These are phyloP conservation scores for Streptopelia turtur DNA, from an alignment of 2,797 vertebrate genomes.

Conservation along the genomic window DNA sequence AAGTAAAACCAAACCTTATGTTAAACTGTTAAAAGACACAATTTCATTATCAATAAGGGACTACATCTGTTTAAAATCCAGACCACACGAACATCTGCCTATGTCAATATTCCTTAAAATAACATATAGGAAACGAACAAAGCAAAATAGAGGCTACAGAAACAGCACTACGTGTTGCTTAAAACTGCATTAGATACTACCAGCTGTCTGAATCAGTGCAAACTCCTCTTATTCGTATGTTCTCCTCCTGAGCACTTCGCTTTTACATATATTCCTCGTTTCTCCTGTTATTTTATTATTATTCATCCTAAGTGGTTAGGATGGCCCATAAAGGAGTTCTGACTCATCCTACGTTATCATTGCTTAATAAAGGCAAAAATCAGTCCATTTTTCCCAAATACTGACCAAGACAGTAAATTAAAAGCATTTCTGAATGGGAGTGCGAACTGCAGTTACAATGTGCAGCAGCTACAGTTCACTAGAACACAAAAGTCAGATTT, in stretches of 20 bases:
- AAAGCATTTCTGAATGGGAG: not conserved
- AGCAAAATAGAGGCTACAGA: not conserved
- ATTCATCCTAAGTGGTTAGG: not conserved
- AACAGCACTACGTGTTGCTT: not conserved
- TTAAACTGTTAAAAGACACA: not conserved
- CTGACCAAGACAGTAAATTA: not conserved
- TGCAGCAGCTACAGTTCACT: not conserved
- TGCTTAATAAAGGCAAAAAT: not conserved
- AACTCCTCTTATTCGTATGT: not conserved
- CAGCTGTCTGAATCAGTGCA: not conserved
- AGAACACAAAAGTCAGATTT: not conserved
- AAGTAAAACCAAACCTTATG: not conserved
- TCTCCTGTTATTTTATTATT: not conserved
- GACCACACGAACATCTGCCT: not conserved
- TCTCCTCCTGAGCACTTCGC: not conserved
- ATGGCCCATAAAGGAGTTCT: not conserved
- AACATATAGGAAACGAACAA: not conserved
- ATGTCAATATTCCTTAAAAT: not conserved
- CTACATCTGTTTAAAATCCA: not conserved
- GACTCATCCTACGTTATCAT: not conserved
- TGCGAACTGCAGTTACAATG: not conserved
- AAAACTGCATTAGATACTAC: not conserved
- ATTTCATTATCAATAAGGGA: not conserved
- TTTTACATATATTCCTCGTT: not conserved
- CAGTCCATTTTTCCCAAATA: not conserved